These are phyloP conservation scores for Lasius fuliginosus DNA, from an alignment of 2,888 invertebrate species.

Conservation along the genomic window DNA sequence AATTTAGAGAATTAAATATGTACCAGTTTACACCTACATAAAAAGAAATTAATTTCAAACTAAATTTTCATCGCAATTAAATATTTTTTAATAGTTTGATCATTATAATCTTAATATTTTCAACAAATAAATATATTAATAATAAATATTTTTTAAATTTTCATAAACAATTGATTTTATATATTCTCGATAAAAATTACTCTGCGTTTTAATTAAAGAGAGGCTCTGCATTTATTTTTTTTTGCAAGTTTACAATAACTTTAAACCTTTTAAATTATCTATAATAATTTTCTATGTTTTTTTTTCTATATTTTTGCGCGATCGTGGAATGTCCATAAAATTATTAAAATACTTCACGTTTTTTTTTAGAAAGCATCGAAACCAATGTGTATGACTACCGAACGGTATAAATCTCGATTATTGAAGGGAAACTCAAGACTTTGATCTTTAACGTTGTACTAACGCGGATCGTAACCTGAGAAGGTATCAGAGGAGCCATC, in stretches of 20 bases:
- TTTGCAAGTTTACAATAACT: not conserved
- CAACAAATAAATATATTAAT: not conserved
- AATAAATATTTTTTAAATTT: not conserved
- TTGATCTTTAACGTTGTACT: conserved; percentile 25
- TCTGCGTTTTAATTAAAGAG: not conserved
- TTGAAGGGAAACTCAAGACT: not conserved
- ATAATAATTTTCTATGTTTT: not conserved
- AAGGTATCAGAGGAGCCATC: conserved; percentile 18
- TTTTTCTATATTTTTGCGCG: not conserved
- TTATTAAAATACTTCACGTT: not conserved
- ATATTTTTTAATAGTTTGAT: not conserved
- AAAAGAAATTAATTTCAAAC: not conserved
- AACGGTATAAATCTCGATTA: conserved; percentile 9
- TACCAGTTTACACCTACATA: not conserved
- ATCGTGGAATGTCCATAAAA: not conserved
- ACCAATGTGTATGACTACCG: too few relatives aligned
- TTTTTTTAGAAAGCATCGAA: not conserved
- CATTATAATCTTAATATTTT: not conserved
- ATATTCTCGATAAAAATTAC: not conserved
- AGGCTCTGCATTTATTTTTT: not conserved
- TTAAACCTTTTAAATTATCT: not conserved
- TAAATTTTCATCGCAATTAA: not conserved
- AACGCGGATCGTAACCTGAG: conserved; percentile 35
- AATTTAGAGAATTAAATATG: not conserved
- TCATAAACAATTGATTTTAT: not conserved